Evolutionary conservation across 2,797 vertebrate genomes (phyloP).

Genomic region (Anisognathus igniventris): DNA sequence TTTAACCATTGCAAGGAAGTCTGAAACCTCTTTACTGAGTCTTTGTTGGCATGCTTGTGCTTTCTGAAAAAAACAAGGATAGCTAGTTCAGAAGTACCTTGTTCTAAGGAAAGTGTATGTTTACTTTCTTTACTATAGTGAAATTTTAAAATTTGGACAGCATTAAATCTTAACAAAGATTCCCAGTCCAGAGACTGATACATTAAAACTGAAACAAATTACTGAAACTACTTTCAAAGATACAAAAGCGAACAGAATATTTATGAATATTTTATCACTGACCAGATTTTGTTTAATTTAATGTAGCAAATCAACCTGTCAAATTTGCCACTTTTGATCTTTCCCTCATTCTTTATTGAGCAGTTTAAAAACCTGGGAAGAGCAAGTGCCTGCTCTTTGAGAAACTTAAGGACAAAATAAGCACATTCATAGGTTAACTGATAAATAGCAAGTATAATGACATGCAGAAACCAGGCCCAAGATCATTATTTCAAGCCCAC

Average conservation of each 20-base stretch:
- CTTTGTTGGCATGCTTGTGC: slow-evolving; percentile 83
- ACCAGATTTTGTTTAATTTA: background rate
- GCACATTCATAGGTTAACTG: background rate
- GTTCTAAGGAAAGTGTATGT: background rate
- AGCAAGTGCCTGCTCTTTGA: background rate
- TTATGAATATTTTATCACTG: background rate
- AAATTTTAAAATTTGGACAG: background rate
- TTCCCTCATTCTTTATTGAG: background rate
- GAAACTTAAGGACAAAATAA: background rate
- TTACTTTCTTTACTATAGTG: background rate
- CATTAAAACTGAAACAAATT: background rate
- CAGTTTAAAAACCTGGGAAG: background rate
- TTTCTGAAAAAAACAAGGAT: slow-evolving; percentile 74
- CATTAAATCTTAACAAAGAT: background rate
- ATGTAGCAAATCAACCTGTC: background rate
- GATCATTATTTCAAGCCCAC: background rate
- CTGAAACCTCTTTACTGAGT: slow-evolving; percentile 82
- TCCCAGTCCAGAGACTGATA: background rate
- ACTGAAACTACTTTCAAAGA: background rate
- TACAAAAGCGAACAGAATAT: background rate
- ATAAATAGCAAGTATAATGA: background rate
- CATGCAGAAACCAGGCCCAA: background rate
- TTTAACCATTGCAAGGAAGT: slow-evolving; percentile 84
- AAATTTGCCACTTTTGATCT: background rate
- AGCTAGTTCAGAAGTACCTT: background rate